These are phyloP conservation scores for Nothobranchius kuhntae DNA, from an alignment of 2,113 vertebrate species.

Conservation along the genomic window DNA sequence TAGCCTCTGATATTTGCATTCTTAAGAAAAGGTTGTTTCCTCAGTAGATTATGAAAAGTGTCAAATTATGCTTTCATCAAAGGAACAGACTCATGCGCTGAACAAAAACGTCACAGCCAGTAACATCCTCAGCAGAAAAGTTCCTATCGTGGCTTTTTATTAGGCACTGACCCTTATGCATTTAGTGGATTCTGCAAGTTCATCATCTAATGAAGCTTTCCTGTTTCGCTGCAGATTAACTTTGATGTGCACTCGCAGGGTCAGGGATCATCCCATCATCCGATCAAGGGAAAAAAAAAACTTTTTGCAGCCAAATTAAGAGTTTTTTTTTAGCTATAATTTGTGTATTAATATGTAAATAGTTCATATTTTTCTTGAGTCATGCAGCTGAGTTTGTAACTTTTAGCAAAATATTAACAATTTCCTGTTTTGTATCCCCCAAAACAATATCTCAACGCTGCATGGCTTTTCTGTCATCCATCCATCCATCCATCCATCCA, in stretches of 20 bases:
- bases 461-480: too few species aligned
- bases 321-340: constrained; percentile 42
- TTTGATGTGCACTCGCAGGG: constrained; percentile 55
- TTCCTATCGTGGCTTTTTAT: constrained; percentile 53
- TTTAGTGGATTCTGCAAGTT: constrained; percentile 63
- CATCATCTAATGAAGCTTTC: constrained; percentile 61
- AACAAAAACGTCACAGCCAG: constrained; percentile 44
- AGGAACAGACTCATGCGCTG: constrained; percentile 27
- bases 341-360: constrained; percentile 4
- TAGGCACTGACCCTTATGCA: constrained; percentile 58
- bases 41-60: constrained; percentile 43
- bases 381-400: constrained; percentile 50
- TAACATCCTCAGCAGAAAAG: constrained; percentile 37
- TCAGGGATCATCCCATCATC: constrained; percentile 63
- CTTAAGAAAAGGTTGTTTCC: constrained; percentile 46
- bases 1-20: constrained; percentile 61
- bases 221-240: constrained; percentile 23
- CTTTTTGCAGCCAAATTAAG: constrained; percentile 35
- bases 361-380: constrained; percentile 5
- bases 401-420: constrained; percentile 39
- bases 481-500: too few species aligned
- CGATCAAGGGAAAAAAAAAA: constrained; percentile 45
- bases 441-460: too few species aligned
- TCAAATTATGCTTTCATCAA: constrained; percentile 51
- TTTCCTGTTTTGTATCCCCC: constrained; percentile 13